These are phyloP conservation scores for Rynchops niger DNA, from an alignment of 2,113 vertebrate species.

Conservation along the genomic window DNA sequence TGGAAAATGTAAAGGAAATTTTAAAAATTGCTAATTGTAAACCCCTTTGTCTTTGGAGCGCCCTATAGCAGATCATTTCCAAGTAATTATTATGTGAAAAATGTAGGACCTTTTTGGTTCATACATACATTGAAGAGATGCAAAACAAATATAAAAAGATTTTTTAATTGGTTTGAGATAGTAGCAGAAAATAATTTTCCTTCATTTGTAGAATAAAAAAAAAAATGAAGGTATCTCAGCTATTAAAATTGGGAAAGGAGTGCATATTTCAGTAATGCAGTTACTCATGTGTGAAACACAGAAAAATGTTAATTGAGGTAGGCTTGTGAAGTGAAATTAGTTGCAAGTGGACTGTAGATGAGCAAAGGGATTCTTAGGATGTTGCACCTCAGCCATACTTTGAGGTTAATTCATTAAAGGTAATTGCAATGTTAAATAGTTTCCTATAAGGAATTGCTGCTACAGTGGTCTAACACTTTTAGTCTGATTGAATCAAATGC, in stretches of 20 bases:
- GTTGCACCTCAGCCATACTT: constrained; percentile 8
- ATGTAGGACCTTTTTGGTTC: background rate
- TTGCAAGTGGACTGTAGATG: constrained; percentile 52
- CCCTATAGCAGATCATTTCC: constrained; percentile 38
- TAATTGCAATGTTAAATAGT: constrained; percentile 54
- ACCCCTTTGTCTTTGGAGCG: constrained; percentile 23
- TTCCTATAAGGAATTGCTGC: background rate
- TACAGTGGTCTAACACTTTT: background rate
- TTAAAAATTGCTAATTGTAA: constrained; percentile 51
- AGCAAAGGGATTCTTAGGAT: constrained; percentile 47
- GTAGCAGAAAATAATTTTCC: constrained; percentile 41
- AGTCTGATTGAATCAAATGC: constrained; percentile 28
- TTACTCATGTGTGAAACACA: constrained; percentile 59
- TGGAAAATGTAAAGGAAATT: constrained; percentile 46
- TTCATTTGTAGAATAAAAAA: constrained; percentile 55
- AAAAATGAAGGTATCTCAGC: background rate
- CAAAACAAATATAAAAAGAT: constrained; percentile 3
- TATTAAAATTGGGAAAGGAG: constrained; percentile 43
- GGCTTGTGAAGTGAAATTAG: constrained; percentile 31
- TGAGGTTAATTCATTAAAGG: constrained; percentile 39
- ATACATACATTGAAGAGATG: constrained; percentile 7
- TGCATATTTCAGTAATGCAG: constrained; percentile 13
- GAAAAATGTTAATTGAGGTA: constrained; percentile 57
- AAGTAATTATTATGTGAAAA: constrained; percentile 50
- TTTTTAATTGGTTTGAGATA: constrained; percentile 65